Evolutionary conservation across 2,888 invertebrate species (phyloP).

Genomic region (Pristionchus fissidentatus): DNA sequence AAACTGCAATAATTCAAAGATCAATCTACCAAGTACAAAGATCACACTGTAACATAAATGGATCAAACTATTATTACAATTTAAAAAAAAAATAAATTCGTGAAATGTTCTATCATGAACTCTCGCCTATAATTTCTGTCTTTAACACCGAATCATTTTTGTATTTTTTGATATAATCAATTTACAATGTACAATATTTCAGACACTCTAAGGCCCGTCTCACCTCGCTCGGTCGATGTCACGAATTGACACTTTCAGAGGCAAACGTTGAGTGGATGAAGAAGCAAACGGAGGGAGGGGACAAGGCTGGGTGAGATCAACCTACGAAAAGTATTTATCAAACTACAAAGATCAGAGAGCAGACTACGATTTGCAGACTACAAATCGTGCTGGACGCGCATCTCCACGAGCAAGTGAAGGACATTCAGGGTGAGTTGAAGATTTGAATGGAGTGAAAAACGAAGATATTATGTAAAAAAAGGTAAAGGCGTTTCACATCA

Average conservation of each 20-base stretch:
- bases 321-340: background rate
- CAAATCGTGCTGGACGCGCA: conserved; percentile 69
- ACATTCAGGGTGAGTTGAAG: conserved; percentile 49
- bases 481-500: no score
- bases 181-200: background rate
- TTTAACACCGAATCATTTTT: background rate
- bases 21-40: no score
- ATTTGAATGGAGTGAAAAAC: background rate
- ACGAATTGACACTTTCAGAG: conserved; percentile 60
- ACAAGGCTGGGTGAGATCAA: conserved; percentile 58
- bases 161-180: background rate
- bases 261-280: conserved; percentile 61
- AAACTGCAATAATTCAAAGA: no score
- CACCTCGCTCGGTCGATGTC: conserved; percentile 72
- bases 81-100: no score
- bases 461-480: no score
- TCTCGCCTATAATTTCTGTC: background rate
- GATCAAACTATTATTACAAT: no score
- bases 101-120: background rate
- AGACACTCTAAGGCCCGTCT: conserved; percentile 65
- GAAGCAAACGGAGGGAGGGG: conserved; percentile 66
- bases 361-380: conserved; percentile 51
- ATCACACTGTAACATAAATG: no score
- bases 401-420: conserved; percentile 66
- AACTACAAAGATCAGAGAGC: background rate